phyloP scores from a whole-genome alignment of 2,113 vertebrate genomes.

The Pseudorectes ferrugineus region DNA sequence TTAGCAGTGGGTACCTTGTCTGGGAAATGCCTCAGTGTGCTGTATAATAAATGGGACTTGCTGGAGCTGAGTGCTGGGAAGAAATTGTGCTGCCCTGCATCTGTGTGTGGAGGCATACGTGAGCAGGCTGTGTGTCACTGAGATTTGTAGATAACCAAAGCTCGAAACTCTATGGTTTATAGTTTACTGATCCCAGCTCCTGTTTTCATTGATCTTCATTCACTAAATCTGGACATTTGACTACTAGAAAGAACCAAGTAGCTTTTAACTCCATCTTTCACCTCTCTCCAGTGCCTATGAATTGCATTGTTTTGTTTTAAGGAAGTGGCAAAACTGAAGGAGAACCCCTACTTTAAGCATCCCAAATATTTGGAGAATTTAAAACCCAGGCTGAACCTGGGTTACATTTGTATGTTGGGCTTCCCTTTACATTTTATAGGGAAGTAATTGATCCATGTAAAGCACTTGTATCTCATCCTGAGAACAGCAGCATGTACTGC shows the following conservation, averaged over 20 bases:
- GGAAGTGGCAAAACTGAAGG: background rate
- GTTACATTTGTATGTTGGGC: background rate
- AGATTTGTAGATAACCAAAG: background rate
- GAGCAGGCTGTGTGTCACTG: background rate
- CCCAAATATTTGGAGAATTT: background rate
- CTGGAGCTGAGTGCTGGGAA: background rate
- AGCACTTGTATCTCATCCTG: conserved; percentile 3
- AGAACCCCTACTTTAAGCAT: background rate
- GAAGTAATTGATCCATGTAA: conserved; percentile 6
- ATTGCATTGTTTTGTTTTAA: background rate
- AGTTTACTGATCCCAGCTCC: background rate
- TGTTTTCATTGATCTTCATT: conserved; percentile 27
- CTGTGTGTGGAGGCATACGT: background rate
- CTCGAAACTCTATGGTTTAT: background rate
- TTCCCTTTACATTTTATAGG: conserved; percentile 1
- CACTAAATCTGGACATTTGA: conserved; percentile 11
- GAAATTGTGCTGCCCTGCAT: background rate
- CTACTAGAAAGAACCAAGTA: background rate
- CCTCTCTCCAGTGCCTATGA: background rate
- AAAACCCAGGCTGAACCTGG: background rate
- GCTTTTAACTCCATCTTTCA: background rate
- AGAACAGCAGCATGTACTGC: background rate
- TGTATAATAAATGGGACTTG: background rate
- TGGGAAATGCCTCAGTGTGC: background rate
- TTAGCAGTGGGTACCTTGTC: background rate